Conservation (phyloP, 1,140 invertebrate genomes). For the Zaprionus inermis region DNA sequence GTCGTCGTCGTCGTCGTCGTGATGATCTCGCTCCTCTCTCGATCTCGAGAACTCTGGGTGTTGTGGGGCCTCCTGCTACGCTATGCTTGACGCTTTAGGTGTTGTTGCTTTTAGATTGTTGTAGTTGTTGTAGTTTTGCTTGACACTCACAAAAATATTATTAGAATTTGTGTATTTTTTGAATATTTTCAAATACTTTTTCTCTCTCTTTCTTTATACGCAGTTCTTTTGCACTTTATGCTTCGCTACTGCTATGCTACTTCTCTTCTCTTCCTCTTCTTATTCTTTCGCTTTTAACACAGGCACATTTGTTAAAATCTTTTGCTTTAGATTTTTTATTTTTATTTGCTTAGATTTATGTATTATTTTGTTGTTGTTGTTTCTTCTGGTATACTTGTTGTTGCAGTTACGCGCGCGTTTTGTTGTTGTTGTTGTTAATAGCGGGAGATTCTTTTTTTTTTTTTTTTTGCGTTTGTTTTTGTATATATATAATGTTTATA, state of each 20-base stretch:
- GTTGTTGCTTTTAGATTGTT: conserved; percentile 14
- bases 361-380: conserved; percentile 58
- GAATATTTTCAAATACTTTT: conserved; percentile 20
- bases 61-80: conserved; percentile 53
- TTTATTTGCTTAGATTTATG: conserved; percentile 63
- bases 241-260: background rate
- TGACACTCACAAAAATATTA: conserved; percentile 61
- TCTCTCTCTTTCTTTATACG: conserved; percentile 13
- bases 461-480: conserved; percentile 49
- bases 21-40: conserved; percentile 21
- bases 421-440: conserved; percentile 30
- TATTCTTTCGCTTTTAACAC: conserved; percentile 68
- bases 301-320: conserved; percentile 80
- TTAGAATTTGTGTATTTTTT: conserved; percentile 45
- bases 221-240: conserved; percentile 41
- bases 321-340: conserved; percentile 51
- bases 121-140: conserved; percentile 23
- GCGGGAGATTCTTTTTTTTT: conserved; percentile 52
- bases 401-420: conserved; percentile 58
- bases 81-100: conserved; percentile 31
- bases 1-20: conserved; percentile 31
- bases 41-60: conserved; percentile 17
- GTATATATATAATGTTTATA: conserved; percentile 64
- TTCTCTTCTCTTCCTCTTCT: conserved; percentile 28
- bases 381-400: conserved; percentile 64